Base-by-base conservation (phyloP, 2,888 invertebrate genomes). In the Amaurobius ferox region DNA sequence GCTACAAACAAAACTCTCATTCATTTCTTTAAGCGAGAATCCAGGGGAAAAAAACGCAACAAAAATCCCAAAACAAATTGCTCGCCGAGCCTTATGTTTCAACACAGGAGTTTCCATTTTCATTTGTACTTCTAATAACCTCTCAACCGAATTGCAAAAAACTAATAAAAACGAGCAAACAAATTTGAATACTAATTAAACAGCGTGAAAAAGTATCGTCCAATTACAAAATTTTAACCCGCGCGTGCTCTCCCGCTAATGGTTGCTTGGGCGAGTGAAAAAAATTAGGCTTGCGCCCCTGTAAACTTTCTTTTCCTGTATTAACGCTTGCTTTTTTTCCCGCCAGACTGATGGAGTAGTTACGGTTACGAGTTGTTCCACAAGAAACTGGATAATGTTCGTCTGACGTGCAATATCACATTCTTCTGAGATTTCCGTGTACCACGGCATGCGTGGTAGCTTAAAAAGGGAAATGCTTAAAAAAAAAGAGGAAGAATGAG, bases 101-200 rank as follows among this genome's bases (percentile, higher is more conserved):
- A 85, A 85, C 83, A 85, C 83, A 71, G 35, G 67, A 66, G 77
- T 85, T 85, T 85, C 72, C 66, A 85, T 85, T 85, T 85, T 77
- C 83, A 85, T 85, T 85, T 85, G 71, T 85, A 85, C 77, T 72
- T 67, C 83, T 85, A 85, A 85, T 85, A 77, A 85, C 64, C 83
- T 77, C 83, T 85, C 83, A 83, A 64, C 81, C 66, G 64, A 74
- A 74, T 32, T 76, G 81, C 64, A 83, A 76, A 76, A 76, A 83
- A 81, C 40, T 40, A 71, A 68, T 19, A 68, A 68, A 35, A 68
- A 68, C 39, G n/a, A 35, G 66, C 32, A 66, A 66, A 66, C 83
- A 81, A 67, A 85, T 85, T 85, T 85, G 83, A 85, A 85, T 85
- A 85, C 77, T 85, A 85, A 85, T 85, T 85, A 85, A 85, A 85